These are phyloP conservation scores for Uropetala carovei DNA, from an alignment of 2,888 invertebrate species.

Conservation along the genomic window DNA sequence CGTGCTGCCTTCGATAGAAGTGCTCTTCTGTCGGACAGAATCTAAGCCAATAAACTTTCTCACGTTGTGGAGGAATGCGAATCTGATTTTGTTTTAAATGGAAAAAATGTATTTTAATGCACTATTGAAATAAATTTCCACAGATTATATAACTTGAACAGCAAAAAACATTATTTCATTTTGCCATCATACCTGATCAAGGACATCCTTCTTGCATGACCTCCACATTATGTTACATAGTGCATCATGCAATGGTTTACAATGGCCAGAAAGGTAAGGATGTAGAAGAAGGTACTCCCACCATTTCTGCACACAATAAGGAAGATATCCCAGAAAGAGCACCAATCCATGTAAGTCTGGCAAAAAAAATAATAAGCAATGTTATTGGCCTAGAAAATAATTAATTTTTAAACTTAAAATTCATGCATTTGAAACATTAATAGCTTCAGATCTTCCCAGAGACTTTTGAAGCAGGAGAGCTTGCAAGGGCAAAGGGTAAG, in stretches of 20 bases:
- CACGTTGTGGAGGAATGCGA: slow-evolving; percentile 81
- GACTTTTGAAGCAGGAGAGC: no score
- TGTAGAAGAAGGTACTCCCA: slow-evolving; percentile 77
- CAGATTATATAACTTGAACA: neutral
- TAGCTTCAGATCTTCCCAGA: no score
- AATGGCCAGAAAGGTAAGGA: slow-evolving; percentile 76
- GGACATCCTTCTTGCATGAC: slow-evolving; percentile 82
- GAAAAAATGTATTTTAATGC: neutral
- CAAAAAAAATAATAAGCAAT: neutral
- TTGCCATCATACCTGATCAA: slow-evolving; percentile 77
- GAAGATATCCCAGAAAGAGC: slow-evolving; percentile 79
- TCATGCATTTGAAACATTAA: neutral
- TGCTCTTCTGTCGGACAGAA: slow-evolving; percentile 86
- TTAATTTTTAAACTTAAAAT: neutral
- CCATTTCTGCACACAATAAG: slow-evolving; percentile 76
- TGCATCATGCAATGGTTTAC: slow-evolving; percentile 76
- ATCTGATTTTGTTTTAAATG: slow-evolving; percentile 73
- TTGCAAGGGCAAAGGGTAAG: no score
- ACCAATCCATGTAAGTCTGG: slow-evolving; percentile 79
- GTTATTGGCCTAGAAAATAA: slow-evolving; percentile 27
- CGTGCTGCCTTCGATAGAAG: slow-evolving; percentile 82
- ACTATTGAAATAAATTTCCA: neutral
- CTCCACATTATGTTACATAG: slow-evolving; percentile 82
- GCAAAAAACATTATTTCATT: neutral
- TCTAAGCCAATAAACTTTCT: slow-evolving; percentile 78